These are phyloP conservation scores for Cyclopterus lumpus DNA, from an alignment of 2,797 vertebrate genomes.

Conservation along the genomic window DNA sequence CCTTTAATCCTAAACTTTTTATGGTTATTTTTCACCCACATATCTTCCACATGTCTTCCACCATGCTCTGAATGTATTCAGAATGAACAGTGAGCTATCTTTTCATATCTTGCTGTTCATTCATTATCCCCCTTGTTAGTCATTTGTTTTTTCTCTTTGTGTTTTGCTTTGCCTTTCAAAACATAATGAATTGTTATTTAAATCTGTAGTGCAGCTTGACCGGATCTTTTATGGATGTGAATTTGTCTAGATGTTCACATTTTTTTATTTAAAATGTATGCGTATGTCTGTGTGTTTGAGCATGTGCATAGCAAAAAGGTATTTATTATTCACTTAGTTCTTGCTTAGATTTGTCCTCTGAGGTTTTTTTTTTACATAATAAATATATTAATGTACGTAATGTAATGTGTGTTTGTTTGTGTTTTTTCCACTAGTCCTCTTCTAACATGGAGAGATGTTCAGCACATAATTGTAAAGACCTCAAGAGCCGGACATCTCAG, in stretches of 20 bases:
- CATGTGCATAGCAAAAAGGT: background rate
- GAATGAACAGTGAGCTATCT: background rate
- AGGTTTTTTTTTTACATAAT: background rate
- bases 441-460: conserved; percentile 96
- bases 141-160: background rate
- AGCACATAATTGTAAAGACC: conserved; percentile 98
- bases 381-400: background rate
- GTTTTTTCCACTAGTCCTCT: conserved; percentile 81
- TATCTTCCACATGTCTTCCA: background rate
- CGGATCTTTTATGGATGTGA: background rate
- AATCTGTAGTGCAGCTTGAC: background rate
- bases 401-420: conserved; percentile 25
- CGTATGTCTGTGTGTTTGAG: background rate
- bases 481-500: conserved; percentile 96
- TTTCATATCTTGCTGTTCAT: background rate
- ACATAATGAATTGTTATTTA: conserved; percentile 14
- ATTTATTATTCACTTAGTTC: background rate
- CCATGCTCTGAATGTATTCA: conserved; percentile 16
- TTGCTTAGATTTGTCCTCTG: background rate
- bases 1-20: conserved; percentile 13
- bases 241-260: background rate
- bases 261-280: conserved; percentile 12
- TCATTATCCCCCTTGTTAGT: background rate
- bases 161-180: conserved; percentile 1
- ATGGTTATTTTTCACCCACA: conserved; percentile 26